Conservation (phyloP, 2,888 invertebrate species). For the Orchesellides sinensis region DNA sequence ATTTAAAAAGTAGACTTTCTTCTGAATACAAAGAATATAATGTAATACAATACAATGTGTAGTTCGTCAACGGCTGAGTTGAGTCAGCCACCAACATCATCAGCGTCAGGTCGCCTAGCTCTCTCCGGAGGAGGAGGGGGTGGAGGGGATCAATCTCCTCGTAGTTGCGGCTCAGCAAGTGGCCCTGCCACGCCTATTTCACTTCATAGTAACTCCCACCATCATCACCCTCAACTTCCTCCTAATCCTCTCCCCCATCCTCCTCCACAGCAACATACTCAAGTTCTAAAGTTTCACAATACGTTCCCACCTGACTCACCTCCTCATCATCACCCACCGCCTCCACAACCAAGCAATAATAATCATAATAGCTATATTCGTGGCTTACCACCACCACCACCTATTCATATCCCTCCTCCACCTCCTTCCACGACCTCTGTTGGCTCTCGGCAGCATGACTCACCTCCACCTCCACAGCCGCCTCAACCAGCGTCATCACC, state of each 20-base stretch:
- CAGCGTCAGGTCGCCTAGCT: constrained; percentile 50
- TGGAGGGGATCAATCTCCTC: constrained; percentile 65
- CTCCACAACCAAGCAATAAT: constrained; percentile 20
- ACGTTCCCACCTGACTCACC: constrained; percentile 94
- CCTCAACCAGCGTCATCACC: constrained; percentile 47
- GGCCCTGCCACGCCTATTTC: constrained; percentile 65
- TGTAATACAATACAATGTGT: constrained; percentile 45
- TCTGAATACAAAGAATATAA: not conserved
- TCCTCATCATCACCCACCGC: constrained; percentile 65
- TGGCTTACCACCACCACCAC: constrained; percentile 27
- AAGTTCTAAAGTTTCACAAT: constrained; percentile 95
- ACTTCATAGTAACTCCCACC: constrained; percentile 44
- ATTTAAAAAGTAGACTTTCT: not conserved
- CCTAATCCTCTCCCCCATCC: constrained; percentile 69
- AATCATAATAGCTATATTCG: not conserved
- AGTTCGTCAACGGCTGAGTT: constrained; percentile 58
- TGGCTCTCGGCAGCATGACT: constrained; percentile 53
- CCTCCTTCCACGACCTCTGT: constrained; percentile 25
- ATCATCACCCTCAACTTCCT: not conserved
- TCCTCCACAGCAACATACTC: constrained; percentile 82
- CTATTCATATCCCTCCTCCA: constrained; percentile 1
- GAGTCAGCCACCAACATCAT: constrained; percentile 52
- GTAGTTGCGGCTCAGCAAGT: constrained; percentile 70
- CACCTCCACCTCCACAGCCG: constrained; percentile 52
- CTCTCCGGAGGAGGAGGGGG: constrained; percentile 56